A percentile compares a stretch with the other conserved stretches of the same genome.
Evolutionary conservation across 2,888 invertebrate genomes (phyloP).

Genomic region (Leptinotarsa juncta): DNA sequence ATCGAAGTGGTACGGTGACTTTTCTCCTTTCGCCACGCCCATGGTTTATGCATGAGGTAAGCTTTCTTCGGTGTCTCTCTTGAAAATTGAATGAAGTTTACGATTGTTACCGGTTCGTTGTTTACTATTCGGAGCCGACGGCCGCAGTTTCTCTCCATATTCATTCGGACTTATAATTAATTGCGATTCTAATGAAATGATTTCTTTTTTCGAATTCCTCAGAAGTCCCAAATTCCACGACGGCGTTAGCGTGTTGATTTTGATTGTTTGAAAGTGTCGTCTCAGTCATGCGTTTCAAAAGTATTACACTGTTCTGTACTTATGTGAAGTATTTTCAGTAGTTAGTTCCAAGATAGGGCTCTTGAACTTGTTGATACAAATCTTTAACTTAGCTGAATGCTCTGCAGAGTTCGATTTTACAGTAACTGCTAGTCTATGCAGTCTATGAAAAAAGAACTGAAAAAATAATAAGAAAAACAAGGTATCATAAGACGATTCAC

Average conservation of each 20-base stretch:
- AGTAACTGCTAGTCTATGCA: too few relatives aligned
- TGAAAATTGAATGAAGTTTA: conserved; percentile 18
- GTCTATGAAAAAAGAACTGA: too few relatives aligned
- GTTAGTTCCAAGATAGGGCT: too few relatives aligned
- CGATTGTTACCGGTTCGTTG: conserved; percentile 17
- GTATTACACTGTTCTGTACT: not conserved
- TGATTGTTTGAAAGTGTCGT: not conserved
- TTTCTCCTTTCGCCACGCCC: conserved; percentile 20
- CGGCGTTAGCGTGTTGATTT: not conserved
- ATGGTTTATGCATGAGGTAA: conserved; percentile 19
- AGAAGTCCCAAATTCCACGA: not conserved
- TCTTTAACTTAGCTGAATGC: too few relatives aligned
- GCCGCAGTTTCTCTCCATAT: conserved; percentile 27
- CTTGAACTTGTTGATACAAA: too few relatives aligned
- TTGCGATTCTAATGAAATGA: conserved; percentile 18
- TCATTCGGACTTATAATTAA: conserved; percentile 23
- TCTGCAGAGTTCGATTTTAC: too few relatives aligned
- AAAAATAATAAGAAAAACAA: too few relatives aligned
- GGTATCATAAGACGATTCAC: too few relatives aligned
- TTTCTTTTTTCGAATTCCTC: conserved; percentile 23
- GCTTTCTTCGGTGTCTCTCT: conserved; percentile 20
- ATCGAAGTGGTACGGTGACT: conserved; percentile 12
- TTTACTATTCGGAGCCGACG: conserved; percentile 7
- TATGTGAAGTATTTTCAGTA: too few relatives aligned
- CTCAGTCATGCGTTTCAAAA: not conserved